Evolutionary conservation across 2,797 vertebrate genomes (phyloP).

Genomic region (Catharus ustulatus): DNA sequence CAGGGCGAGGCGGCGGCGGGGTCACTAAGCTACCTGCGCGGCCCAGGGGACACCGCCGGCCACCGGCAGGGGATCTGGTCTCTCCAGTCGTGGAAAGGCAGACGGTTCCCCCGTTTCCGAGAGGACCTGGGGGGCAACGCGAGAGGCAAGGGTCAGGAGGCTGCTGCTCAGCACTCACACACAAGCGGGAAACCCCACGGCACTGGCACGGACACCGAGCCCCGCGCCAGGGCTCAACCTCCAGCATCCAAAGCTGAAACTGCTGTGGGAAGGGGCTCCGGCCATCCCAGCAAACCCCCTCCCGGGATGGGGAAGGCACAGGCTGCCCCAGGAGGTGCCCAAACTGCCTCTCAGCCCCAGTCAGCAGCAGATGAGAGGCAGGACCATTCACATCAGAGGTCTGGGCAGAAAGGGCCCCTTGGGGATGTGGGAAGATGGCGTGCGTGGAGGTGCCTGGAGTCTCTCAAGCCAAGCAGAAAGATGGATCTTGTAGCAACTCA

Average conservation of each 20-base stretch:
- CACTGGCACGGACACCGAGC: not conserved
- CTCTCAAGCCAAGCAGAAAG: not conserved
- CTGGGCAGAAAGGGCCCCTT: not conserved
- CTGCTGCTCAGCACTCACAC: not conserved
- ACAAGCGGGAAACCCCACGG: not conserved
- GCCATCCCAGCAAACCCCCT: not conserved
- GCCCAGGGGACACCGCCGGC: slow-evolving; percentile 51
- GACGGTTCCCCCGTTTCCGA: slow-evolving; percentile 20
- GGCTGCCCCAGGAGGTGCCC: not conserved
- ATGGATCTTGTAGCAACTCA: not conserved
- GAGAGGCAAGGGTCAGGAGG: slow-evolving; percentile 41
- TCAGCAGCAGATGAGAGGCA: not conserved
- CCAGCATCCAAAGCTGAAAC: slow-evolving; percentile 42
- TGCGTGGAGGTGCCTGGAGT: not conserved
- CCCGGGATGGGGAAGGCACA: not conserved
- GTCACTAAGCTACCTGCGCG: slow-evolving; percentile 51
- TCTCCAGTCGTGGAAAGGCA: slow-evolving; percentile 30
- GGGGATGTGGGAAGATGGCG: not conserved
- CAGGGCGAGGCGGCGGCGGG: not conserved
- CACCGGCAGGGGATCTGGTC: slow-evolving; percentile 38
- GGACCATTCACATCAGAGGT: not conserved
- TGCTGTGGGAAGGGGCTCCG: not conserved
- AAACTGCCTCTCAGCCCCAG: not conserved
- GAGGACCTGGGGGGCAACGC: slow-evolving; percentile 45
- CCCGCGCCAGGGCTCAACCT: not conserved